Base-by-base conservation (phyloP, 2,888 invertebrate genomes). In the Prenolepis imparis region DNA sequence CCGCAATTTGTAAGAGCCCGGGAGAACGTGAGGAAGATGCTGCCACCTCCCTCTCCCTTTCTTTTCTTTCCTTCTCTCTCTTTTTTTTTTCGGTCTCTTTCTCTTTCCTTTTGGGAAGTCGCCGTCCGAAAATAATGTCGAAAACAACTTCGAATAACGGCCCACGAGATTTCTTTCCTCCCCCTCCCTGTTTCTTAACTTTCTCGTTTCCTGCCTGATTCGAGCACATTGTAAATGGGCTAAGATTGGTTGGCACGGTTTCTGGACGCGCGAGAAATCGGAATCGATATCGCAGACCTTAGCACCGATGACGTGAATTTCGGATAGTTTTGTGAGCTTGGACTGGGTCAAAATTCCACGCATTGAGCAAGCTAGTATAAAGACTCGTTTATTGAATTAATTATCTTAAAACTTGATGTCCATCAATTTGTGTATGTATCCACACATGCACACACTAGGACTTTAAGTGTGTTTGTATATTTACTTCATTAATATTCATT, bases 1-100 rank as follows among this genome's bases (percentile, higher is more conserved):
- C 84, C 84, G 90, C 92, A 92, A 93, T 93, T 93, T 93, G 91
- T 92, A 92, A 91, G 92, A 90, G 85, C 85, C 88, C 57, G 82
- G 52, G n/a, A 74, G 59, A 86, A 83, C 73, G 73, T 74, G 83
- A 87, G 81, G 86, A 84, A 86, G 82, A 83, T 82, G 83, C 84
- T 82, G 70, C 70, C 66, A 44, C 44, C 36, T 73, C 28, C 24
- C 15, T 70, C 77, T 70, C 75, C 61, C 12, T 59, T 32, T 44
- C 73, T n/a, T 41, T 2, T 66, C 48, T 24, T 44, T 11, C 12
- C 21, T 6, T 44, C 6, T 52, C 48, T 55, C 77, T n/a, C 12
- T n/a, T 32, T 70, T 36, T 61, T 68, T 72, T 39, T 64, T 44
- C n/a, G n/a, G n/a, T 66, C 66, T 64, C 39, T 84, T 80, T 80